Evolutionary conservation across 2,888 invertebrate genomes (phyloP), one percentile per base, ranked within the genome.

Genomic region (Melanotus villosus): DNA sequence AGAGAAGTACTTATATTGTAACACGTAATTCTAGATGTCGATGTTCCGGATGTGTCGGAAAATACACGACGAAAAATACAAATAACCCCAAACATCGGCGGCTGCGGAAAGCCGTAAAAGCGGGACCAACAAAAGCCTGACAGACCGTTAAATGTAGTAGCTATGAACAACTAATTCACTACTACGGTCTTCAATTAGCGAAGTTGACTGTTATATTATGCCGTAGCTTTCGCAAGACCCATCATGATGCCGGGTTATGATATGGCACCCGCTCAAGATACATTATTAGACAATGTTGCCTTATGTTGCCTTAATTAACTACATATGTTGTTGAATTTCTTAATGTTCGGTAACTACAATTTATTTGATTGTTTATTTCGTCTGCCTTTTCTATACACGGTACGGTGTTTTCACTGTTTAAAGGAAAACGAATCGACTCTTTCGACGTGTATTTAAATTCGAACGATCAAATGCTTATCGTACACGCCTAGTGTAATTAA

Each of bases 101-200:
- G 71, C 71, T 72, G 75, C 54, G 74, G 70, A 62, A 67, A 74
- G 74, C 73, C 70, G 75, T 75, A 75, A 75, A 75, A 75, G 75
- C 70, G 70, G 66, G 26, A n/a, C 69, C 58, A 70, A 69, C 73
- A 72, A 69, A 71, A 71, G 73, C 72, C 75, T 75, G 74, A 75
- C 75, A 75, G 74, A 64, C 64, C 66, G 68, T 68, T 84, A 83
- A 83, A 83, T 83, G 82, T 81, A 79, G 79, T 80, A 77, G 80
- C 79, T 80, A 83, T 83, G 82, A 83, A 82, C 83, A 83, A 82
- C 80, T 83, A 83, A 83, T 84, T 83, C 82, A 82, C 81, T 83
- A 81, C 77, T 76, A 78, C 80, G 80, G 80, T 82, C 82, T 82
- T 83, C 84, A 84, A 84, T 84, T 84, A 84, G 83, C 80, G 79